Evolutionary conservation across 30 jellyfish, hydroid and myxozoan genomes (phyloP), one percentile per base, ranked within the genome.

Genomic region (Haliclystus octoradiatus): DNA sequence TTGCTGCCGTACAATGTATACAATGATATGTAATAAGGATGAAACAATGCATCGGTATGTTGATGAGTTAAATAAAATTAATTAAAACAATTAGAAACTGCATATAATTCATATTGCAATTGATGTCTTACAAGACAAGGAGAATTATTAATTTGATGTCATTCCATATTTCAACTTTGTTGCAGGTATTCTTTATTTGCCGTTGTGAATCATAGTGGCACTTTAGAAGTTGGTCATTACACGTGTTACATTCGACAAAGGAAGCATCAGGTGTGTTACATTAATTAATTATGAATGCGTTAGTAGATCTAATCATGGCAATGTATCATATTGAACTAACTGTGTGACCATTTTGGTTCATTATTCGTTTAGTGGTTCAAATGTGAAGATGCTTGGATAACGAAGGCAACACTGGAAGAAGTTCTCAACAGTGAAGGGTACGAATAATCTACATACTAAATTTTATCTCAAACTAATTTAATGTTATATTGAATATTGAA

Each of bases 361-460:
- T 63, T 71, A 49, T 22, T 69, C 26, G 9, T 52, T 49, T 40
- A 89, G 98, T 89, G 98, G 98, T 89, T 74, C 74, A 76, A 89
- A 66, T 89, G 98, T 67, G 98, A 89, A 34, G 98, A 89, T 76
- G 98, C 95, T 1, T 89, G 98, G 98, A 71, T 89, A 0, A 89
- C 98, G n/a, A 89, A 81, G 63, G 88, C 94, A 0, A 63, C 94
- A 0, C 12, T 89, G 19, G 76, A 75, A 3, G 95, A 89, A 31
- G 98, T 89, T 0, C 57, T 89, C 28, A 76, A 73, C 40, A 89
- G 98, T 53, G 98, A 89, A 77, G 98, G 98, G 98, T 89, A 62
- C 33, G 92, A 49, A 9, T 35, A 27, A n/a, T 31, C 27, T 47
- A 15, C 28, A 25, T 30, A 19, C 9, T 5, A 52, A n/a, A n/a